These are phyloP conservation scores for Anoplophora glabripennis DNA, from an alignment of 1,140 invertebrate species.

Conservation along the genomic window DNA sequence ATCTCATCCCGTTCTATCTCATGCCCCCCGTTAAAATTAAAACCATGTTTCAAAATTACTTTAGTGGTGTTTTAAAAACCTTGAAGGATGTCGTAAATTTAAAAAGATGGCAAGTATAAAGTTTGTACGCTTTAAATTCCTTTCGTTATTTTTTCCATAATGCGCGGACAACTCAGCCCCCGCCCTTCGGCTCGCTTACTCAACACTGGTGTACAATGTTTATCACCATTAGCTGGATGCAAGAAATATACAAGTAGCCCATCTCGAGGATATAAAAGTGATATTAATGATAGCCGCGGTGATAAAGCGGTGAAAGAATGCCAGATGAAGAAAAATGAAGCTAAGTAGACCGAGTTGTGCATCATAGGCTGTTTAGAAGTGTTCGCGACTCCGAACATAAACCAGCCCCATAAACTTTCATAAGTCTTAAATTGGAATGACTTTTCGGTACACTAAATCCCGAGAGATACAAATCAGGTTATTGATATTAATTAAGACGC, in stretches of 20 bases:
- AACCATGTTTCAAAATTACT: slow-evolving; percentile 47
- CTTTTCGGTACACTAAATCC: no score
- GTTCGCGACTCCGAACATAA: slow-evolving; percentile 7
- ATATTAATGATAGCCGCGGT: slow-evolving; percentile 48
- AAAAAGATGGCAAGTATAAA: slow-evolving; percentile 46
- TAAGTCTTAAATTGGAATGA: no score
- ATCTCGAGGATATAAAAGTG: slow-evolving; percentile 50
- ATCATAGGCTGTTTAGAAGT: slow-evolving; percentile 27
- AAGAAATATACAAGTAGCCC: slow-evolving; percentile 45
- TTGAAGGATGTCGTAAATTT: slow-evolving; percentile 45
- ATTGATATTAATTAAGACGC: no score
- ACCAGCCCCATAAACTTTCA: background rate
- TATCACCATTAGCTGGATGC: slow-evolving; percentile 48
- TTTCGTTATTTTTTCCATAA: slow-evolving; percentile 20
- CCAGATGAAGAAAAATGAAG: slow-evolving; percentile 48
- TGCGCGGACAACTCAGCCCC: background rate
- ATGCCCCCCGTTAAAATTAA: slow-evolving; percentile 41
- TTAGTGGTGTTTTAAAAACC: slow-evolving; percentile 44
- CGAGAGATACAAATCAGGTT: no score
- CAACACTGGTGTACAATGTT: slow-evolving; percentile 44
- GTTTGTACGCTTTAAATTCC: slow-evolving; percentile 37
- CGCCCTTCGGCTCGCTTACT: slow-evolving; percentile 11
- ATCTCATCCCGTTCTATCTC: slow-evolving; percentile 11
- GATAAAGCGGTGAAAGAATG: slow-evolving; percentile 42
- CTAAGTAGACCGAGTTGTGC: slow-evolving; percentile 30